phyloP scores from a whole-genome alignment of 2,888 invertebrate species.

The Caprella mutica region DNA sequence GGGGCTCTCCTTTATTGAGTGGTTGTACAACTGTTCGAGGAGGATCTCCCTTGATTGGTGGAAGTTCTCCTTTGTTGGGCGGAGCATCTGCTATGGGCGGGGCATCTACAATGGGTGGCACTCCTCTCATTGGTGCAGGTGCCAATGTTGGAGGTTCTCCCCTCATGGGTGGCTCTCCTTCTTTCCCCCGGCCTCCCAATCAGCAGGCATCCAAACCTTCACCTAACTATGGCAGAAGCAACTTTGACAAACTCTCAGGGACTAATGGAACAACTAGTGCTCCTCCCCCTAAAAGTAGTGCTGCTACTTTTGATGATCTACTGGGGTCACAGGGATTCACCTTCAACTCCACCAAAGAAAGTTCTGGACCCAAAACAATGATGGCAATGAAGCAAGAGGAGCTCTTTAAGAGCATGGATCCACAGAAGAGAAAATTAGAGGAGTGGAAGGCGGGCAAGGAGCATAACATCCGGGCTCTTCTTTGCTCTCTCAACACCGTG shows the following conservation, averaged over 20 bases:
- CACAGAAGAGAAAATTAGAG: slow-evolving; percentile 68
- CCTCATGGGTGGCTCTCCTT: too few species aligned
- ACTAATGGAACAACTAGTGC: slow-evolving; percentile 6
- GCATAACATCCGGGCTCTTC: slow-evolving; percentile 83
- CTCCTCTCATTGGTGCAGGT: slow-evolving; percentile 27
- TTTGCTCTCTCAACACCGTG: slow-evolving; percentile 87
- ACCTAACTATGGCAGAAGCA: slow-evolving; percentile 23
- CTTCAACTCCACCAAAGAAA: slow-evolving; percentile 59
- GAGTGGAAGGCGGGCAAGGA: slow-evolving; percentile 86
- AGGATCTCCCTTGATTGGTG: slow-evolving; percentile 18
- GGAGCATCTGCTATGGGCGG: slow-evolving; percentile 26
- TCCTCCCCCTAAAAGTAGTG: slow-evolving; percentile 42
- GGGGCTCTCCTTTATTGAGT: not conserved
- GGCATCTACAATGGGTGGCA: slow-evolving; percentile 22
- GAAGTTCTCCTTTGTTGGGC: slow-evolving; percentile 22
- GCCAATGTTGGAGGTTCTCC: too few species aligned
- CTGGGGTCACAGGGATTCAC: slow-evolving; percentile 80
- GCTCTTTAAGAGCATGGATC: slow-evolving; percentile 76
- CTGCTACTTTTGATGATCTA: slow-evolving; percentile 79
- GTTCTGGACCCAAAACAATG: slow-evolving; percentile 65
- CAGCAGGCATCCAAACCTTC: not conserved
- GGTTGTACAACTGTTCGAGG: not conserved
- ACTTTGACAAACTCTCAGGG: slow-evolving; percentile 11
- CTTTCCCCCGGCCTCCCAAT: not conserved
- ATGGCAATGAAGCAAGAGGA: slow-evolving; percentile 87